Base-by-base conservation (phyloP, 2,797 vertebrate genomes). In the Oreonectes daqikongensis region DNA sequence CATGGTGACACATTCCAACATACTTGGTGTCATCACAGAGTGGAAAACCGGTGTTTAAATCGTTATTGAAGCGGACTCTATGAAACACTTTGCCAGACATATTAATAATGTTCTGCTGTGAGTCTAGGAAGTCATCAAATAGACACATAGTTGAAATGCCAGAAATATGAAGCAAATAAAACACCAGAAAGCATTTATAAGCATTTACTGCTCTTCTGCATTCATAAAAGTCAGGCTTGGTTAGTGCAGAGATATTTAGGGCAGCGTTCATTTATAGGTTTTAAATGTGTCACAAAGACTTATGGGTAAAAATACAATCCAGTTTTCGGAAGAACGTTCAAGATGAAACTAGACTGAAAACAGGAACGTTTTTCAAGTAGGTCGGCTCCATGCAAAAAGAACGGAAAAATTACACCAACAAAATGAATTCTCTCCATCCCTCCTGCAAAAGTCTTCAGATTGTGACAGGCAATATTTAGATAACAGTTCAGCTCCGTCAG, bases 381-480 rank as follows among this genome's bases (percentile, higher is more conserved):
- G 24, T 42, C 24, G 15, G 10, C 20, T 9, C 28, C 35, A 65
- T 40, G 42, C 8, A 72, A 77, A 44, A 77, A 66, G 68, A 72
- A 77, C 59, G 81, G 81, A 90, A 90, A 81, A 80, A 82, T 59
- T 75, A 77, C n/a, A 76, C 73, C 28, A 80, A 69, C 86, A 85
- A 87, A 65, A 85, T 87, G 87, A 84, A 84, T 84, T 79, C 75
- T 79, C 83, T 84, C 82, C 75, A 84, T 77, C 75, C 65, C 71
- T 87, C 77, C 90, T 90, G 88, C 78, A 85, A 85, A 92, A 89
- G 82, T 86, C 78, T 82, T 92, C 83, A 90, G 86, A 85, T 79
- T 84, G 83, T 86, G 84, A 87, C 85, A 88, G 86, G 85, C 91
- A 90, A 88, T 91, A 88, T 92, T 92, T 88, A 89, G 85, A 90